phyloP scores from a whole-genome alignment of 2,888 invertebrate species.

The Tortrix viridana region DNA sequence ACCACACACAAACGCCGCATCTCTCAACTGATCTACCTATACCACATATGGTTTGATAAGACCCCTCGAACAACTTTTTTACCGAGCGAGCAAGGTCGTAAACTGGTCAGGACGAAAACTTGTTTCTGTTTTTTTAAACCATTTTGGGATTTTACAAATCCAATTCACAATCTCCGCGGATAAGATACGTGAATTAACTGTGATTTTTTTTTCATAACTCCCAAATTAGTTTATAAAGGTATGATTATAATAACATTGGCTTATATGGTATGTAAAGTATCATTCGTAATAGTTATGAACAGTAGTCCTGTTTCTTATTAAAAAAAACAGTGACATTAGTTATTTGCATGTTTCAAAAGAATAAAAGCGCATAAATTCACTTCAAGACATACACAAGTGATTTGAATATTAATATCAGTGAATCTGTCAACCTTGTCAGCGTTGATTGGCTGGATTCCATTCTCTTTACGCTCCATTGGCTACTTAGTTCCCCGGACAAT shows the following conservation, averaged over 20 bases:
- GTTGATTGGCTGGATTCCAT: conserved; percentile 35
- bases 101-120: conserved; percentile 29
- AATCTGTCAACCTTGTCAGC: conserved; percentile 32
- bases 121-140: conserved; percentile 22
- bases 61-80: conserved; percentile 24
- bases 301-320: too few species aligned
- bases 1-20: too few species aligned
- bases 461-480: conserved; percentile 41
- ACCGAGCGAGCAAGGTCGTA: conserved; percentile 31
- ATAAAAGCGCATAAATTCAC: conserved; percentile 21
- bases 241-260: not conserved
- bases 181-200: not conserved
- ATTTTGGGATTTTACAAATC: conserved; percentile 17
- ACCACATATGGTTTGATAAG: conserved; percentile 20
- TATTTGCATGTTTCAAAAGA: conserved; percentile 12
- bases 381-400: conserved; percentile 7
- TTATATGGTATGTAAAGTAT: too few species aligned
- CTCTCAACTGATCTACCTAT: conserved; percentile 5
- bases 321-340: too few species aligned
- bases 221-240: not conserved
- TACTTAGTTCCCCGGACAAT: conserved; percentile 42
- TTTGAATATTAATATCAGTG: conserved; percentile 29
- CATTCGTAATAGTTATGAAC: not conserved
- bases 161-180: conserved; percentile 16
- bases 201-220: not conserved